phyloP scores from a whole-genome alignment of 2,888 invertebrate genomes.

The Sturmia bella region DNA sequence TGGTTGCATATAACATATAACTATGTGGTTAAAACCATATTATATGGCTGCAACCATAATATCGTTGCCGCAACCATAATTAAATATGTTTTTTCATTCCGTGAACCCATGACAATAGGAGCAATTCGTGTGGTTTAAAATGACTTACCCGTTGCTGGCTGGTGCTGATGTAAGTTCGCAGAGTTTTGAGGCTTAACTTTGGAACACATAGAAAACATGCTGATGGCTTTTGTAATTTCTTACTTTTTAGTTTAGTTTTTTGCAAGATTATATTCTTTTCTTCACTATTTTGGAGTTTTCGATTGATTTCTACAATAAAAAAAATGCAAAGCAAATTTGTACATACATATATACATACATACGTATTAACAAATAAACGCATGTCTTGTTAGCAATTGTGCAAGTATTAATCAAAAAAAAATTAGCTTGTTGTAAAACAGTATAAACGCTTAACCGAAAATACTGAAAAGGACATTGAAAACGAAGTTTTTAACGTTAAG shows the following conservation, averaged over 20 bases:
- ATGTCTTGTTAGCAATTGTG: too few relatives aligned
- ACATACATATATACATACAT: background rate
- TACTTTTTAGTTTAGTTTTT: slow-evolving; percentile 2
- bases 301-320: slow-evolving; percentile 11
- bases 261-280: background rate
- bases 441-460: too few relatives aligned
- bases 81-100: too few relatives aligned
- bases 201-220: slow-evolving; percentile 82
- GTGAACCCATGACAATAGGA: too few relatives aligned
- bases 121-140: background rate
- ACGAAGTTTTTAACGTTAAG: background rate
- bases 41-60: too few relatives aligned
- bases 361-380: background rate
- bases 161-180: slow-evolving; percentile 75
- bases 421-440: too few relatives aligned
- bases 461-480: too few relatives aligned
- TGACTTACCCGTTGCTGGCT: slow-evolving; percentile 78
- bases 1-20: too few relatives aligned
- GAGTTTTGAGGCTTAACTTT: slow-evolving; percentile 80
- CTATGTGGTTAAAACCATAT: too few relatives aligned
- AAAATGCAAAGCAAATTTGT: background rate
- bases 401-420: background rate
- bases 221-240: slow-evolving; percentile 34
- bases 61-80: too few relatives aligned
- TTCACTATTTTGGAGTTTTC: slow-evolving; percentile 1